phyloP scores from a whole-genome alignment of 2,113 vertebrate species.

The Oceanites oceanicus region DNA sequence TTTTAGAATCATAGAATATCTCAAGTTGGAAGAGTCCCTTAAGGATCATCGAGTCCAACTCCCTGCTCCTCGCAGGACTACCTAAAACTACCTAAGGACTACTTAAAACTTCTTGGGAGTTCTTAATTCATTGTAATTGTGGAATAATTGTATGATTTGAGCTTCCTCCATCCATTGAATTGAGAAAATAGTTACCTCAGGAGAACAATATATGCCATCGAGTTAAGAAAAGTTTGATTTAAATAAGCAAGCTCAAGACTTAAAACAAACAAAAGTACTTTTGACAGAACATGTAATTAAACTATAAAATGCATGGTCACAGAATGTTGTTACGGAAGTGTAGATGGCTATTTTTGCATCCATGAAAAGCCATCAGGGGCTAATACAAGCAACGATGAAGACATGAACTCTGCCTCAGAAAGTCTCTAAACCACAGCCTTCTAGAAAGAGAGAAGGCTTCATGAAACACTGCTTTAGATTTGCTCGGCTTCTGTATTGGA shows the following conservation, averaged over 20 bases:
- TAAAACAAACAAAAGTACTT: neutral
- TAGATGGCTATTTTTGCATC: neutral
- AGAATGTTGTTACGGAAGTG: neutral
- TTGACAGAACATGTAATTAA: neutral
- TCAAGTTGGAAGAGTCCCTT: neutral
- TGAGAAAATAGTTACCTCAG: neutral
- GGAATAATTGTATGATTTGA: neutral
- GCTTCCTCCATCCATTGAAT: neutral
- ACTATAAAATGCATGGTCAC: neutral
- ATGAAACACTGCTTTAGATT: neutral
- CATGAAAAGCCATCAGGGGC: neutral
- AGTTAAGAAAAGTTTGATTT: neutral
- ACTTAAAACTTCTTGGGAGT: neutral
- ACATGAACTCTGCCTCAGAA: neutral
- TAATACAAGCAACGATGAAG: neutral
- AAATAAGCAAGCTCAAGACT: neutral
- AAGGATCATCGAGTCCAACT: neutral
- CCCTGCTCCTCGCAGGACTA: neutral
- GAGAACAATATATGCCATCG: neutral
- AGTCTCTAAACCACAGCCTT: neutral
- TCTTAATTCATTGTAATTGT: neutral
- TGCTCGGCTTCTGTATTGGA: neutral
- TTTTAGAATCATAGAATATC: neutral
- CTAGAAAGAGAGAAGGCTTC: neutral
- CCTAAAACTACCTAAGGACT: neutral